These are phyloP conservation scores for Ypsolopha sequella DNA, from an alignment of 2,888 invertebrate species.

Conservation along the genomic window DNA sequence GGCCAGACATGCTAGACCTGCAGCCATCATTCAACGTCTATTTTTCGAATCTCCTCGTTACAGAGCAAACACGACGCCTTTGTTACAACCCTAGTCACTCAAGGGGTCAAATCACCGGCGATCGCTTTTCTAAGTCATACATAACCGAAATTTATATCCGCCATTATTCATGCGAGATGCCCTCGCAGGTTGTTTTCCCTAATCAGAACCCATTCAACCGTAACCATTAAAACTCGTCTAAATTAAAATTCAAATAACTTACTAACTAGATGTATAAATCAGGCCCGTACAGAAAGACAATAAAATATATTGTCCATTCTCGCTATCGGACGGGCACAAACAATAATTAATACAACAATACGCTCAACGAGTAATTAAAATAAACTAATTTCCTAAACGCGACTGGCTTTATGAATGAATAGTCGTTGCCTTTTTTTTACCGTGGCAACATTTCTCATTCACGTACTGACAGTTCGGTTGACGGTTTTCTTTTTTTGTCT, in stretches of 20 bases:
- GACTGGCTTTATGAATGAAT: slow-evolving; percentile 59
- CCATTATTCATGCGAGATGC: slow-evolving; percentile 53
- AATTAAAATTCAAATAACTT: slow-evolving; percentile 70
- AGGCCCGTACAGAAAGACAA: slow-evolving; percentile 54
- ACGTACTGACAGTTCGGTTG: slow-evolving; percentile 57
- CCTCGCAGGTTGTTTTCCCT: slow-evolving; percentile 57
- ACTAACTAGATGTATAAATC: slow-evolving; percentile 70
- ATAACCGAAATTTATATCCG: slow-evolving; percentile 58
- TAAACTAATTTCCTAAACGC: slow-evolving; percentile 63
- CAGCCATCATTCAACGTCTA: slow-evolving; percentile 42
- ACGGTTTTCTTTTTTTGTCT: slow-evolving; percentile 54
- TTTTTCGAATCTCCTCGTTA: slow-evolving; percentile 24
- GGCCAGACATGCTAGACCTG: slow-evolving; percentile 9
- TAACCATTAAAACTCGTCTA: slow-evolving; percentile 66
- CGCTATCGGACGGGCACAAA: slow-evolving; percentile 29
- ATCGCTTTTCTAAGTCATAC: slow-evolving; percentile 46
- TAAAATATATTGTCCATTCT: slow-evolving; percentile 65
- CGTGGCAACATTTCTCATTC: slow-evolving; percentile 61
- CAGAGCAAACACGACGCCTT: slow-evolving; percentile 29
- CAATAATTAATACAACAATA: slow-evolving; percentile 67
- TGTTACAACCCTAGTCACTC: slow-evolving; percentile 38
- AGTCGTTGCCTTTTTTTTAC: slow-evolving; percentile 34
- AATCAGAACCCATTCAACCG: slow-evolving; percentile 68
- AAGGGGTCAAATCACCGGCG: slow-evolving; percentile 30
- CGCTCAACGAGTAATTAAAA: slow-evolving; percentile 63